These are phyloP conservation scores for Iselma pallidipennis DNA, from an alignment of 2,888 invertebrate genomes.

Conservation along the genomic window DNA sequence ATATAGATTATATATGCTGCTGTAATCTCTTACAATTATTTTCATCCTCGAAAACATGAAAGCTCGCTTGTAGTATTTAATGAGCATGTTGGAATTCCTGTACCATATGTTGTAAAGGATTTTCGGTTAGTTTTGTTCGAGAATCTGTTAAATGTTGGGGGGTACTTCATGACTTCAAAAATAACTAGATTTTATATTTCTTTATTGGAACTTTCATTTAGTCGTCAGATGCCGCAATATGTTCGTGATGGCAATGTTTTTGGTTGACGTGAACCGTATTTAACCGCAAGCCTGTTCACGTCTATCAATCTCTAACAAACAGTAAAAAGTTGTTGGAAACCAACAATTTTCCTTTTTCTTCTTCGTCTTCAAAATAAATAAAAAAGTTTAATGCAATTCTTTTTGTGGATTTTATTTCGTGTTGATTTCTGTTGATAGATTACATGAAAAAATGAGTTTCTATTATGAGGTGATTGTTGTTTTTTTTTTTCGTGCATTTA, in stretches of 20 bases:
- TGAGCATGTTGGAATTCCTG: background rate
- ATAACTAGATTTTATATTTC: background rate
- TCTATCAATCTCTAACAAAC: constrained; percentile 19
- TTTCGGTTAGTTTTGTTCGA: background rate
- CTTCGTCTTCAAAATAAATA: background rate
- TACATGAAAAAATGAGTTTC: no score
- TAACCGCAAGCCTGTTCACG: constrained; percentile 19
- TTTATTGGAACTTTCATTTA: background rate
- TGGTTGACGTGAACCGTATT: constrained; percentile 20
- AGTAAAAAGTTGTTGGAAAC: constrained; percentile 11
- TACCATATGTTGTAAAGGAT: background rate
- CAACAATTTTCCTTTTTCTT: constrained; percentile 6
- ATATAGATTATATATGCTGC: no score
- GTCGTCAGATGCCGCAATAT: constrained; percentile 8
- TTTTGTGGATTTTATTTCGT: constrained; percentile 3
- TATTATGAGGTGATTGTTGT: no score
- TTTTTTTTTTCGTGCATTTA: no score
- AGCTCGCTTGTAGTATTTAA: no score
- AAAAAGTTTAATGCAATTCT: constrained; percentile 18
- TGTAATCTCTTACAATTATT: no score
- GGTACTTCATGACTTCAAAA: background rate
- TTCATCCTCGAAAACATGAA: no score
- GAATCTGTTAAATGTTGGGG: no score
- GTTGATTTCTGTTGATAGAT: no score
- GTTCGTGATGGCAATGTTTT: constrained; percentile 22